Evolutionary conservation across 2,797 vertebrate species (phyloP), one percentile per base, ranked within the genome.

Genomic region (Sebastolobus altivelis): DNA sequence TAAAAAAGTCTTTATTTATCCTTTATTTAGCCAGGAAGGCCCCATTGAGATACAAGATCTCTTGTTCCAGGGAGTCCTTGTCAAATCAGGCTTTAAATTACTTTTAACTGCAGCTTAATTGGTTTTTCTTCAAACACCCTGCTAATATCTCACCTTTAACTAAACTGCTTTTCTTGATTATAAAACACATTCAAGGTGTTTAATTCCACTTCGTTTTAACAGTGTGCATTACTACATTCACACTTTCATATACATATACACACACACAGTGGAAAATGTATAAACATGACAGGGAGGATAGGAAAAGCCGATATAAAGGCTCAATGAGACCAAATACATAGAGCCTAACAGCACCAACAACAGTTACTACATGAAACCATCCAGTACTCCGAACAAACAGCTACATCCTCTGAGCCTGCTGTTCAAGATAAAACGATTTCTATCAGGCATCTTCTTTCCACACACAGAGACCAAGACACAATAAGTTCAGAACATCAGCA

Each of bases 401-500:
- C 66, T 16, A 38, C 79, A 68, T 76, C 54, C 81, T 82, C 75
- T 14, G 49, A 13, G 40, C 25, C 38, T 79, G 46, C 58, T 43
- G 27, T 46, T 79, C n/a, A 6, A 68, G 56, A 87, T 55, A 65
- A 84, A 84, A 80, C 12, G 0, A 9, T 70, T 77, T 73, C 35
- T 49, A 62, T 76, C 68, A 55, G 67, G 35, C 33, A 66, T 77
- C 62, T 55, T 29, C 52, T 75, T 79, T 68, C 43, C 65, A 69
- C 77, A 25, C 70, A 20, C 70, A 56, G 33, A 79, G 49, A 75
- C 58, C 16, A 40, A 73, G 60, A 85, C 83, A 83, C 29, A 92
- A 72, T 76, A 65, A 54, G 43, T 63, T 68, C 8, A 8, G 8
- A 65, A 58, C 79, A 62, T 80, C 62, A 85, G n/a, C 49, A 46